Conservation (phyloP, 2,113 vertebrate species). For the Chlorodrepanis virens region DNA sequence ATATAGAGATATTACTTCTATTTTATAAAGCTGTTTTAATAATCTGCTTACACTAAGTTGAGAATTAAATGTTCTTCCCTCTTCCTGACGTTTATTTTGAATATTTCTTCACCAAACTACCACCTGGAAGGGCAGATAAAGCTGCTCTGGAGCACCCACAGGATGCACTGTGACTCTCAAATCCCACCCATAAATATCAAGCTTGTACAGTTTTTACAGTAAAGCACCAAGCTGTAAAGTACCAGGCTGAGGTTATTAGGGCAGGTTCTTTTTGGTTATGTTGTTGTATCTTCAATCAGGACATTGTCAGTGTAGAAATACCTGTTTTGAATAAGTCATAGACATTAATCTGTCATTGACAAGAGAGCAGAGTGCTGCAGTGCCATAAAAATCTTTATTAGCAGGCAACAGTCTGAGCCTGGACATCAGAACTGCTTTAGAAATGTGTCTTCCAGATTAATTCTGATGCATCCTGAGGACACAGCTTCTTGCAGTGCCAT, state of each 20-base stretch:
- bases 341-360: background rate
- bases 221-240: background rate
- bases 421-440: background rate
- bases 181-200: background rate
- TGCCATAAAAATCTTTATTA: background rate
- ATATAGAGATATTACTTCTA: background rate
- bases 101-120: background rate
- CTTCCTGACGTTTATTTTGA: background rate
- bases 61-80: background rate
- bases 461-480: background rate
- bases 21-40: background rate
- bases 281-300: background rate
- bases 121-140: background rate
- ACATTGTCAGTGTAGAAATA: background rate
- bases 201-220: background rate
- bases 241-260: background rate
- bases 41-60: background rate
- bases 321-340: background rate
- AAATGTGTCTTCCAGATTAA: background rate
- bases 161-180: background rate
- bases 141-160: background rate
- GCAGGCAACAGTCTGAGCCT: background rate
- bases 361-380: conserved; percentile 1
- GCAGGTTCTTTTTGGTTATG: background rate
- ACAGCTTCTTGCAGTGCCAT: background rate